These are phyloP conservation scores for Hydropsyche betteni DNA, from an alignment of 2,888 invertebrate genomes.

Conservation along the genomic window DNA sequence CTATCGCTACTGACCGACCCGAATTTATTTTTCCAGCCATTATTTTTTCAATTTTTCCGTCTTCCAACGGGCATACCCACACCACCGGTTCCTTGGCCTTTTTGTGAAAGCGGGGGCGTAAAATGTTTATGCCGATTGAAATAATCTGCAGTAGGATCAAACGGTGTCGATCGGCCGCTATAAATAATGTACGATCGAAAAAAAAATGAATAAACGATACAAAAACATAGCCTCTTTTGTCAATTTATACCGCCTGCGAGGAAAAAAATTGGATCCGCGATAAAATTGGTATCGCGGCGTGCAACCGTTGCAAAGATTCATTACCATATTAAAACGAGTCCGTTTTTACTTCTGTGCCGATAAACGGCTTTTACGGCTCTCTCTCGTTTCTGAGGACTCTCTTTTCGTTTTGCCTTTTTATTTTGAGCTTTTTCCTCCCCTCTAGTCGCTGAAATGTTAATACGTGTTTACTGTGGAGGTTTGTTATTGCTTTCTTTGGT, in stretches of 20 bases:
- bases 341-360: background rate
- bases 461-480: constrained; percentile 14
- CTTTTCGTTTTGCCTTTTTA: too few relatives aligned
- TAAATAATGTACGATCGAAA: constrained; percentile 2
- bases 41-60: too few relatives aligned
- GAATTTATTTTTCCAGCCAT: background rate
- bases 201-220: background rate
- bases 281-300: constrained; percentile 2
- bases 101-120: background rate
- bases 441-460: constrained; percentile 11
- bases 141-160: background rate
- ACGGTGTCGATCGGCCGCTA: background rate
- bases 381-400: too few relatives aligned
- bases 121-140: background rate
- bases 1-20: background rate
- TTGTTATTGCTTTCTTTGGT: constrained; percentile 27
- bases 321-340: background rate
- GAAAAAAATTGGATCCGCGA: background rate
- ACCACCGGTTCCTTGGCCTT: too few relatives aligned
- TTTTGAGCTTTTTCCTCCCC: too few relatives aligned
- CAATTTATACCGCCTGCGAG: too few relatives aligned
- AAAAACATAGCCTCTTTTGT: too few relatives aligned
- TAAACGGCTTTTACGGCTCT: background rate
- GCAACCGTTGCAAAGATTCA: background rate
- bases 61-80: too few relatives aligned